Evolutionary conservation across 2,113 vertebrate species (phyloP).

Genomic region (Sander lucioperca): DNA sequence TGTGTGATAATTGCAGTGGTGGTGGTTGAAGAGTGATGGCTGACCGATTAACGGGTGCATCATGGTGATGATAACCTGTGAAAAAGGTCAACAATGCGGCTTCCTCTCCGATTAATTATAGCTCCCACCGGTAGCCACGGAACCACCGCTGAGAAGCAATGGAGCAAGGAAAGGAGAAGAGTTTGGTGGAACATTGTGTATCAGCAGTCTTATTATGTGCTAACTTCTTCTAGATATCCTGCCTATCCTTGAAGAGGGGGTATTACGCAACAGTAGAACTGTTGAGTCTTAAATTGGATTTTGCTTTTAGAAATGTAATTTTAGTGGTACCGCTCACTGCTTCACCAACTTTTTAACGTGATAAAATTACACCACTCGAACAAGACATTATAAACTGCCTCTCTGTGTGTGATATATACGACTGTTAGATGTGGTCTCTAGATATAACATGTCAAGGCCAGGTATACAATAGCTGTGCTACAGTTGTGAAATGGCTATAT

Average conservation of each 20-base stretch:
- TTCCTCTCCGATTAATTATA: constrained; percentile 85
- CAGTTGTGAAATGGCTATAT: not conserved
- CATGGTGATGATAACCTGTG: constrained; percentile 82
- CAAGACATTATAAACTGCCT: too few relatives aligned
- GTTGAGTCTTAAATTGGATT: not conserved
- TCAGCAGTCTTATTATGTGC: not conserved
- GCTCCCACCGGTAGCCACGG: constrained; percentile 70
- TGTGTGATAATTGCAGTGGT: constrained; percentile 73
- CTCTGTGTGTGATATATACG: too few relatives aligned
- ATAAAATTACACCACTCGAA: not conserved
- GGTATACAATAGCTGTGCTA: not conserved
- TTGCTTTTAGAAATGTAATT: constrained; percentile 20
- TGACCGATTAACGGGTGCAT: constrained; percentile 82
- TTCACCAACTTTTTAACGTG: not conserved
- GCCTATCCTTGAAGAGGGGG: not conserved
- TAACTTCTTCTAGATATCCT: constrained; percentile 11
- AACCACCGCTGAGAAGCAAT: constrained; percentile 63
- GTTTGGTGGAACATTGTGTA: constrained; percentile 13
- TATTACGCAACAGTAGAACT: constrained; percentile 12
- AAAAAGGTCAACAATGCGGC: constrained; percentile 86
- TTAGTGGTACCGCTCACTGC: not conserved
- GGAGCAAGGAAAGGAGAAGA: constrained; percentile 20
- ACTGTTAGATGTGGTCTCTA: not conserved
- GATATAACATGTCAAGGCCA: not conserved
- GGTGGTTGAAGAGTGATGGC: constrained; percentile 79